Evolutionary conservation across 2,888 invertebrate species (phyloP).

Genomic region (Philaethria dido): DNA sequence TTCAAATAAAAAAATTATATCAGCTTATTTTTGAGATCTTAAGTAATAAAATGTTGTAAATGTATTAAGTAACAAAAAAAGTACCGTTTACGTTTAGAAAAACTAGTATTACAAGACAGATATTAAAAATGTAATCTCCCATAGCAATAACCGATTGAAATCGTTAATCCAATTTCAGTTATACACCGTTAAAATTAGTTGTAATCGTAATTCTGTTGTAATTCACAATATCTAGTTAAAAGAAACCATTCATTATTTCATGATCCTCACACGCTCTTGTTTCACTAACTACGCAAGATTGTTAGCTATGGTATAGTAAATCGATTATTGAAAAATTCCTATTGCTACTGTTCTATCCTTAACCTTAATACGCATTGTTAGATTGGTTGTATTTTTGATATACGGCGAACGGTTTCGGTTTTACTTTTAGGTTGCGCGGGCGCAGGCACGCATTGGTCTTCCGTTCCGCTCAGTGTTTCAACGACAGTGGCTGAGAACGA

Average conservation of each 20-base stretch:
- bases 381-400: constrained; percentile 64
- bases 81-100: background rate
- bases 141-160: constrained; percentile 1
- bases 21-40: no score
- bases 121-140: background rate
- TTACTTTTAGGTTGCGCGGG: constrained; percentile 74
- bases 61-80: background rate
- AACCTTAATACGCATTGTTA: constrained; percentile 77
- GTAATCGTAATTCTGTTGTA: constrained; percentile 32
- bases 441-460: constrained; percentile 67
- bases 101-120: background rate
- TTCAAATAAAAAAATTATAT: no score
- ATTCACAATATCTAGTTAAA: constrained; percentile 25
- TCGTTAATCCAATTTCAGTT: constrained; percentile 29
- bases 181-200: constrained; percentile 37
- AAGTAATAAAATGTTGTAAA: no score
- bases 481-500: constrained; percentile 77
- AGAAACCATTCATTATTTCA: constrained; percentile 17
- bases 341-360: constrained; percentile 69
- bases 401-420: constrained; percentile 62
- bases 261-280: constrained; percentile 37
- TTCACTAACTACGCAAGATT: constrained; percentile 21
- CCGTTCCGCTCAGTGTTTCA: constrained; percentile 75
- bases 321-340: constrained; percentile 61
- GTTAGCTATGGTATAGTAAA: constrained; percentile 49